These are phyloP conservation scores for Ectropis crepuscularia DNA, from an alignment of 2,888 invertebrate species.

Conservation along the genomic window DNA sequence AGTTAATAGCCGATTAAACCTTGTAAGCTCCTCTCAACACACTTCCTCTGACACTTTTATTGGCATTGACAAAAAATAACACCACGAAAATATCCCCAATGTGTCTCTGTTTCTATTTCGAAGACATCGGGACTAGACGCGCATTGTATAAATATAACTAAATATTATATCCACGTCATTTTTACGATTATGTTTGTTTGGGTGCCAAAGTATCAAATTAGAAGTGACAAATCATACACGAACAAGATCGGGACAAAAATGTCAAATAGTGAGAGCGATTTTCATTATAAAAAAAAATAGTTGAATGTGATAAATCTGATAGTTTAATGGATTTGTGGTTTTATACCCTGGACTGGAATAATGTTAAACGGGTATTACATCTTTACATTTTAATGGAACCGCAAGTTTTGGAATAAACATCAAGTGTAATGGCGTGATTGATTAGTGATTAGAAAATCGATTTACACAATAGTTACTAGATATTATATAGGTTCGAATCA, in stretches of 20 bases:
- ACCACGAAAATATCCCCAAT: constrained; percentile 50
- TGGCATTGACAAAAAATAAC: constrained; percentile 52
- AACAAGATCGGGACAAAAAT: constrained; percentile 20
- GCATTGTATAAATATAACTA: constrained; percentile 44
- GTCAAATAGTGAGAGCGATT: neutral
- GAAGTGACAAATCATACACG: constrained; percentile 25
- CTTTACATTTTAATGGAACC: too few species aligned
- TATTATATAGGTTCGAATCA: too few species aligned
- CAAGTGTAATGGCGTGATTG: too few species aligned
- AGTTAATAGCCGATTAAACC: constrained; percentile 28
- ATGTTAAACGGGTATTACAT: too few species aligned
- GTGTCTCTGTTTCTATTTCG: constrained; percentile 46
- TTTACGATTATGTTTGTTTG: constrained; percentile 31
- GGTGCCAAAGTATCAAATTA: constrained; percentile 31
- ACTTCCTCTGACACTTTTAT: constrained; percentile 42
- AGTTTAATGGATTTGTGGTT: too few species aligned
- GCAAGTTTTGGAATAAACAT: too few species aligned
- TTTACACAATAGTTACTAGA: too few species aligned
- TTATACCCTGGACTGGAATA: too few species aligned
- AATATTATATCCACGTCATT: constrained; percentile 29
- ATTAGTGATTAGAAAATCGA: too few species aligned
- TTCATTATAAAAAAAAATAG: neutral
- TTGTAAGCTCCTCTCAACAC: constrained; percentile 25
- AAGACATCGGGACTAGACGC: constrained; percentile 43
- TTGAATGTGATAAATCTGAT: too few species aligned